Evolutionary conservation across 2,888 invertebrate genomes (phyloP), one percentile per base, ranked within the genome.

Genomic region (Notodonta ziczac): DNA sequence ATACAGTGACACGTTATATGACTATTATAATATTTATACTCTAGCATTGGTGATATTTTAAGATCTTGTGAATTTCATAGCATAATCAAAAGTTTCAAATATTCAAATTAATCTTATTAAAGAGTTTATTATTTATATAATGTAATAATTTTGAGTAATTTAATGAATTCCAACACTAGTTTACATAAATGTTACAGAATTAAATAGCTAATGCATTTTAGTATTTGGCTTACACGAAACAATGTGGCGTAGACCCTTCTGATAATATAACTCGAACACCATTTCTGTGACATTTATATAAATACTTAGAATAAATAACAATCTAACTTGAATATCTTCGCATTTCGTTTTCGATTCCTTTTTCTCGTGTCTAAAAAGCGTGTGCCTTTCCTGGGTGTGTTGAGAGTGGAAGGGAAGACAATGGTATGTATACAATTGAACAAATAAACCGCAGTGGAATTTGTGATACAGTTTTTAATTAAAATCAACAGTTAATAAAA

Each of bases 21-120:
- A 69, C 62, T 66, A 62, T 60, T 58, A 63, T 69, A 24, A 24
- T 65, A 72, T 60, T 66, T 76, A 69, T 80, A 81, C 77, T 83
- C 70, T 66, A 78, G 82, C 75, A 83, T 86, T 86, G 82, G 86
- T 89, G 90, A 90, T 90, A 89, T 88, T 90, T 54, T 72, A 69
- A 79, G 80, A 85, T 84, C 83, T 84, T 80, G 74, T 77, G 75
- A 75, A 69, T 71, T 67, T 72, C 66, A 58, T 80, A 79, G 73
- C 59, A 60, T 72, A 72, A 66, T 67, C 60, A 67, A 72, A 61
- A 35, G 14, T 74, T 76, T 76, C 65, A 66, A n/a, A 60, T 72
- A 69, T 73, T 73, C 62, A 69, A 71, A 74, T 73, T 72, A 62
- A 67, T 74, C 54, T 60, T 66, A 66, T 61, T 62, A 70, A 44